Base-by-base conservation (phyloP, 2,888 invertebrate species). In the Hemistola chrysoprasaria region DNA sequence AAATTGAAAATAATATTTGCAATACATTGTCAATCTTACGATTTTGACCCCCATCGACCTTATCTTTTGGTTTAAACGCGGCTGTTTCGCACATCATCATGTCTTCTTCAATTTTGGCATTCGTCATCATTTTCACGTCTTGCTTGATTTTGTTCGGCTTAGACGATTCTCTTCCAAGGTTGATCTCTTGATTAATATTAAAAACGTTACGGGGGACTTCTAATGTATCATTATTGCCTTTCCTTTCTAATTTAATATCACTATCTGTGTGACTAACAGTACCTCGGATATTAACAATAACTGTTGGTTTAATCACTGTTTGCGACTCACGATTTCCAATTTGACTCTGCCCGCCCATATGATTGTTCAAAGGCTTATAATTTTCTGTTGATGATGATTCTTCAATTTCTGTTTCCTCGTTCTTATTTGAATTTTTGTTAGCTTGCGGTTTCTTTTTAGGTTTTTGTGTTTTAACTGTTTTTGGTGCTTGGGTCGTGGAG, bases 101-200 rank as follows among this genome's bases (percentile, higher is more conserved):
- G 3, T 79, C 78, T 43, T 82, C 81, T 22, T 78, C 76, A 1
- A 50, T 43, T 47, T 63, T 73, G 0, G 56, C 31, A 16, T 59
- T 62, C 8, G 59, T 40, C 0, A 44, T 27, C n/a, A 76, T 47
- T 47, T 69, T 68, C 1, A 78, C 52, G 30, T 71, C 62, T 37
- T 78, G 76, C 24, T 65, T 76, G 0, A 76, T 47, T 36, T 53
- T 65, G 6, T 65, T 50, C 6, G 56, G 51, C 6, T 62, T 62
- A 6, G 38, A 42, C 8, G 59, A 50, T 6, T 65, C 62, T 32
- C 59, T 68, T 25, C 79, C 80, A 2, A 89, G 52, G 37, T 82
- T 85, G 0, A 90, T 73, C 61, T 87, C 86, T 65, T 89, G 88
- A 25, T 81, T 85, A 1, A 89, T 89, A 41, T 88, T 83, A 37